Evolutionary conservation across 2,888 invertebrate species (phyloP).

Genomic region (Sabatieria punctata): DNA sequence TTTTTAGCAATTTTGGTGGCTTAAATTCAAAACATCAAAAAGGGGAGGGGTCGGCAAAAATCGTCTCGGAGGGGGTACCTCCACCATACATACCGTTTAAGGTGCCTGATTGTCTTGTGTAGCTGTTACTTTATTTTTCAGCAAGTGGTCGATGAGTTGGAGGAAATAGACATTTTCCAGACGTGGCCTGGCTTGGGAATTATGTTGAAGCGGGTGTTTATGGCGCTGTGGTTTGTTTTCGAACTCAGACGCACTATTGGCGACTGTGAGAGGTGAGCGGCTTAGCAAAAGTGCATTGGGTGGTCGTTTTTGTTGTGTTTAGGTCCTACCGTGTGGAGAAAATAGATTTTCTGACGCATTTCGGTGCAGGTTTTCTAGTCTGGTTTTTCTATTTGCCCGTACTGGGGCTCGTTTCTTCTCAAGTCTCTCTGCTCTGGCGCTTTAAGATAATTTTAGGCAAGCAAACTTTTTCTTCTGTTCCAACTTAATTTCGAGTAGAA

Average conservation of each 20-base stretch:
- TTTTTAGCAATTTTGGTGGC: no score
- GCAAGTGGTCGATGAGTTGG: slow-evolving; percentile 88
- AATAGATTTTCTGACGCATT: slow-evolving; percentile 78
- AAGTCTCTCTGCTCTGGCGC: slow-evolving; percentile 84
- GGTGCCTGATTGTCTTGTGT: no score
- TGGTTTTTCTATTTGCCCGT: slow-evolving; percentile 96
- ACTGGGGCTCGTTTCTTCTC: slow-evolving; percentile 73
- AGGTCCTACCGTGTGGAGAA: slow-evolving; percentile 62
- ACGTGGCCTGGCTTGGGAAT: slow-evolving; percentile 95
- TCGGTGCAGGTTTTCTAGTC: slow-evolving; percentile 88
- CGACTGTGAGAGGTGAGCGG: slow-evolving; percentile 31
- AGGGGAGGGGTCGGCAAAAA: no score
- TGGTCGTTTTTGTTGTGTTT: slow-evolving; percentile 3
- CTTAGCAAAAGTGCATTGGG: background rate
- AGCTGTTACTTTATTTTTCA: slow-evolving; percentile 35
- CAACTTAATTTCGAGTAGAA: background rate
- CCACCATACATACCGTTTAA: no score
- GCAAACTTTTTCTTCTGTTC: slow-evolving; percentile 20
- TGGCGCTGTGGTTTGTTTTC: slow-evolving; percentile 74
- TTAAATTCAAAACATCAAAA: no score
- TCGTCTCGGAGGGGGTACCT: no score
- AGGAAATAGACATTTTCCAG: slow-evolving; percentile 89
- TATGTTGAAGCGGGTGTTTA: slow-evolving; percentile 59
- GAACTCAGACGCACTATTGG: slow-evolving; percentile 54
- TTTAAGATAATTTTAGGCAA: slow-evolving; percentile 77